Conservation (phyloP, 2,888 invertebrate genomes). For the Hypomecis atomaria region DNA sequence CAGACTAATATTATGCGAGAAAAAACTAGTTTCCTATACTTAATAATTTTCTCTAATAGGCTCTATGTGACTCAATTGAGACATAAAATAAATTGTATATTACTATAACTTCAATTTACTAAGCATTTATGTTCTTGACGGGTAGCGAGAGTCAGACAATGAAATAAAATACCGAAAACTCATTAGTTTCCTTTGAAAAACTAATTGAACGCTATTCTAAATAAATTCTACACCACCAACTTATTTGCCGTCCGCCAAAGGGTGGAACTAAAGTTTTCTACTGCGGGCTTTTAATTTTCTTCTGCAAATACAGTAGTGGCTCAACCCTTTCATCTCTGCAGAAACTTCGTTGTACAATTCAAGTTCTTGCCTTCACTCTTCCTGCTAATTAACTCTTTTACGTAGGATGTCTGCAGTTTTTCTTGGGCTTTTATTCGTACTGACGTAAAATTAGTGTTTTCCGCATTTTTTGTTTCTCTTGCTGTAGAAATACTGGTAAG, state of each 20-base stretch:
- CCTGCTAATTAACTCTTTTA: conserved; percentile 3
- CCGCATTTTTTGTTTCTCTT: neutral
- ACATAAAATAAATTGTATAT: no score
- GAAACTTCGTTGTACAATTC: neutral
- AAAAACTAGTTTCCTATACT: no score
- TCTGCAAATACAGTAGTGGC: neutral
- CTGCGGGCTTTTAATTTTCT: neutral
- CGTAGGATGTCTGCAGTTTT: conserved; percentile 1
- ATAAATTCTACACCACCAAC: neutral
- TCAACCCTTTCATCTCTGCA: neutral
- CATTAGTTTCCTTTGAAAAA: neutral
- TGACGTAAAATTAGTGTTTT: conserved; percentile 1
- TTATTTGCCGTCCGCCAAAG: neutral
- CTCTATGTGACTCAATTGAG: no score
- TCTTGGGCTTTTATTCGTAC: neutral
- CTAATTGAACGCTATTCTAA: neutral
- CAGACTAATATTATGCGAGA: no score
- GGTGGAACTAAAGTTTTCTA: neutral
- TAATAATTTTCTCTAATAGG: no score
- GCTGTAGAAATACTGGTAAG: neutral
- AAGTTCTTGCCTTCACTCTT: neutral
- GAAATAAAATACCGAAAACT: no score
- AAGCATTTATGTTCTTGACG: no score
- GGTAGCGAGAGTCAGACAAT: no score
- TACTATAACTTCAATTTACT: no score